phyloP scores from a whole-genome alignment of 2,113 vertebrate genomes.

The Puffinus mauretanicus region DNA sequence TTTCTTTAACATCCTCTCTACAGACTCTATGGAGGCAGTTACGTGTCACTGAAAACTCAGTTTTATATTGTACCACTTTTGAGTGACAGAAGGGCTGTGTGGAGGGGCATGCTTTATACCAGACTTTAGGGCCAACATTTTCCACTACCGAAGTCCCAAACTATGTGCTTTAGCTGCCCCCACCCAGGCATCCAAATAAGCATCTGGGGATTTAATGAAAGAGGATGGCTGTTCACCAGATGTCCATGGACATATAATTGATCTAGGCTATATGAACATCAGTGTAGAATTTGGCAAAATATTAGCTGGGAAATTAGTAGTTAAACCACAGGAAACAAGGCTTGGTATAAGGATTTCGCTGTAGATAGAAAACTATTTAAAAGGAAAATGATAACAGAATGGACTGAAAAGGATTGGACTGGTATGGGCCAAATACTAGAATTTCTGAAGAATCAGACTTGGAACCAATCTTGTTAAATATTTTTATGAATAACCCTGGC shows the following conservation, averaged over 20 bases:
- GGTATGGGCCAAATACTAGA: neutral
- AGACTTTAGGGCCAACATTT: neutral
- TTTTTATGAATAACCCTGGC: neutral
- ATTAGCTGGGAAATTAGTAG: neutral
- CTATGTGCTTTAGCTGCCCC: neutral
- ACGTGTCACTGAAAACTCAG: neutral
- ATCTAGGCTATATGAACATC: neutral
- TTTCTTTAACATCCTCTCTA: neutral
- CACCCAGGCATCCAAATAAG: neutral
- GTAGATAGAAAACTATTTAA: neutral
- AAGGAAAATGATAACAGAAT: neutral
- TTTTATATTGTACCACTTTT: neutral
- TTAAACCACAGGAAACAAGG: neutral
- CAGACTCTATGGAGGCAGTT: neutral
- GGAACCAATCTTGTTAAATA: neutral
- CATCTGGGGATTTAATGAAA: neutral
- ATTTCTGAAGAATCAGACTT: neutral
- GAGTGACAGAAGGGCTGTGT: neutral
- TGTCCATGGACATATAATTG: neutral
- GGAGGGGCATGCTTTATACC: neutral
- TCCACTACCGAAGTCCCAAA: neutral
- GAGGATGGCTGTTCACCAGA: neutral
- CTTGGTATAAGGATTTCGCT: neutral
- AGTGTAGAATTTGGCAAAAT: neutral
- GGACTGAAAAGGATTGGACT: neutral